Evolutionary conservation across 2,888 invertebrate genomes (phyloP), one percentile per base, ranked within the genome.

Genomic region (Tenthredo livida): DNA sequence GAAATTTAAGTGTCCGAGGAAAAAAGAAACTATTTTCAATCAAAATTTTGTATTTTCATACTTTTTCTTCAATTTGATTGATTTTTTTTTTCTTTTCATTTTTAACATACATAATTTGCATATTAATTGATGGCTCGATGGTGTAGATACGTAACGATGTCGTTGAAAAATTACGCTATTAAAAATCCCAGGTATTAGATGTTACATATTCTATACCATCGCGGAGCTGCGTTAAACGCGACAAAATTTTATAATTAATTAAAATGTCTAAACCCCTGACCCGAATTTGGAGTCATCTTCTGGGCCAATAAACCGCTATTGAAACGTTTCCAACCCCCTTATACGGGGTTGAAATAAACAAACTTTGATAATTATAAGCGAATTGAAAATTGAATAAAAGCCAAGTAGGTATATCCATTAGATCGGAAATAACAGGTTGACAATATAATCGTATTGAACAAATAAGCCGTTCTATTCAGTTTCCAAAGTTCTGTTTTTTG

Each of bases 221-320:
- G 25, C 33, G 12, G 29, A 12, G 65, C 3, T 29, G 29, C n/a
- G n/a, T 65, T 65, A 65, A 65, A 65, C 21, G 65, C 15, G 29
- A 29, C 65, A 67, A 17, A 17, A 67, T 67, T 67, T 67, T 67
- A 5, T 67, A 67, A 67, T 67, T 67, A 33, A 33, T 37, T 37
- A 37, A 37, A 37, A 6, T 40, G 15, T 37, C n/a, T 33, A 43
- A 75, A 47, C 47, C 21, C 75, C n/a, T 47, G 75, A 75, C 47
- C 70, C 37, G n/a, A 70, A 70, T 70, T 70, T 3, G 1, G 10
- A 70, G 61, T 61, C 40, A 37, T 33, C 70, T 37, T 70, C 40
- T 70, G 70, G 9, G 10, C 25, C 61, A 10, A 61, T 25, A 12
- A 25, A 25, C 25, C 61, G 61, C 9, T 9, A 61, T 21, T 25